Percentiles rank a stretch among this genome's conserved stretches.
These are phyloP conservation scores for Xestia sexstrigata DNA, from an alignment of 2,888 invertebrate genomes.

Conservation along the genomic window DNA sequence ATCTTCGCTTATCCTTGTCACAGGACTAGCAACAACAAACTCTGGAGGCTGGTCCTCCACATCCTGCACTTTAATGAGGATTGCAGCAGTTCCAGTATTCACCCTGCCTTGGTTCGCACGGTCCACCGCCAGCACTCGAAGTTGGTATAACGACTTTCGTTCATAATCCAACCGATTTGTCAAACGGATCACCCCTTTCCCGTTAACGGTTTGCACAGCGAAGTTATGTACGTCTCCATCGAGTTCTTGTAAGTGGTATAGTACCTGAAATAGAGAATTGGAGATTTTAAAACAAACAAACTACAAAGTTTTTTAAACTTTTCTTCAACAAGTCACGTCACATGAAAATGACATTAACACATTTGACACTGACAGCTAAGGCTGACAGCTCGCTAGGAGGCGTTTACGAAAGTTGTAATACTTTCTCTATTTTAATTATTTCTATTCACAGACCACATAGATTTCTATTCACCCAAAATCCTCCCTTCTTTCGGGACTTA, in stretches of 20 bases:
- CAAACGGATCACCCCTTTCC: slow-evolving; percentile 95
- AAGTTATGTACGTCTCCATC: slow-evolving; percentile 95
- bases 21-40: slow-evolving; percentile 96
- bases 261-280: slow-evolving; percentile 89
- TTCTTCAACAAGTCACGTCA: neutral
- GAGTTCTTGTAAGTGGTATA: slow-evolving; percentile 95
- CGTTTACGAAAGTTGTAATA: slow-evolving; percentile 22
- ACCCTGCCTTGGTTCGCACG: slow-evolving; percentile 95
- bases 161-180: slow-evolving; percentile 96
- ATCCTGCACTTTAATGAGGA: slow-evolving; percentile 95
- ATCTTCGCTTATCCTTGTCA: slow-evolving; percentile 97
- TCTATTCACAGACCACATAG: no score
- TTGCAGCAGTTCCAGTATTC: slow-evolving; percentile 97
- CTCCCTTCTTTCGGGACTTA: neutral
- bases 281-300: slow-evolving; percentile 1
- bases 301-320: slow-evolving; percentile 17
- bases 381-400: neutral
- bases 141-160: slow-evolving; percentile 95
- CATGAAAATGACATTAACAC: neutral
- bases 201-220: slow-evolving; percentile 95
- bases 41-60: slow-evolving; percentile 98
- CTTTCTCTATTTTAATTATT: neutral
- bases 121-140: slow-evolving; percentile 95
- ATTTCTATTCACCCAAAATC: neutral
- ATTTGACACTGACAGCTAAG: slow-evolving; percentile 9